Evolutionary conservation across 2,888 invertebrate species (phyloP).

Genomic region (Cenopis cana): DNA sequence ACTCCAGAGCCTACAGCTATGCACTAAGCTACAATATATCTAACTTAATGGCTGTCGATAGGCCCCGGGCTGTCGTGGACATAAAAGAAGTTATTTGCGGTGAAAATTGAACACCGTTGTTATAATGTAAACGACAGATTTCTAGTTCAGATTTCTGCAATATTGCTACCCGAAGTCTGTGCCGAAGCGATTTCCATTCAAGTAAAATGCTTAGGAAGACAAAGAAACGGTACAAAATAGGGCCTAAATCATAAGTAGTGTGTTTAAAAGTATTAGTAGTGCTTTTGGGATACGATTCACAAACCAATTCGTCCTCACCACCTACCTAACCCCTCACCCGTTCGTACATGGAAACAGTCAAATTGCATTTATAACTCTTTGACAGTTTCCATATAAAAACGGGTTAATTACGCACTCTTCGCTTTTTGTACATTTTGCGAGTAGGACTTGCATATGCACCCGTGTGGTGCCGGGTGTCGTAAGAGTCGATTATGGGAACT

Average conservation of each 20-base stretch:
- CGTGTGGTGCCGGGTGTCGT: no score
- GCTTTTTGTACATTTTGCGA: no score
- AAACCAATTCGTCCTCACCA: no score
- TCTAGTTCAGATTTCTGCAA: conserved; percentile 66
- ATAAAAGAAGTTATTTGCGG: conserved; percentile 58
- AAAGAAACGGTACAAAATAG: conserved; percentile 12
- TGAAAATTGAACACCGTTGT: conserved; percentile 62
- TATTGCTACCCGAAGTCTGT: conserved; percentile 66
- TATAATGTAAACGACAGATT: conserved; percentile 54
- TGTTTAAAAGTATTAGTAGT: not conserved
- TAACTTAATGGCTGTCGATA: conserved; percentile 35
- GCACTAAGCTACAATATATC: conserved; percentile 1
- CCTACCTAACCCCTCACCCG: no score
- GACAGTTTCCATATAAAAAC: no score
- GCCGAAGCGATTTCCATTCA: conserved; percentile 56
- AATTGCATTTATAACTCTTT: no score
- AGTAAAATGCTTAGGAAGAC: conserved; percentile 17
- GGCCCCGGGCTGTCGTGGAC: conserved; percentile 49
- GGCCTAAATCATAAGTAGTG: not conserved
- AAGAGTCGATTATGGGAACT: no score
- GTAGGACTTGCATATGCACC: no score
- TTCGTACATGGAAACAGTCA: no score
- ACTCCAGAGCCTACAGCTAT: not conserved
- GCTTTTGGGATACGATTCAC: no score
- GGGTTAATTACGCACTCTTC: no score